Conservation (phyloP, 2,888 invertebrate species). For the Ypsolopha scabrella region DNA sequence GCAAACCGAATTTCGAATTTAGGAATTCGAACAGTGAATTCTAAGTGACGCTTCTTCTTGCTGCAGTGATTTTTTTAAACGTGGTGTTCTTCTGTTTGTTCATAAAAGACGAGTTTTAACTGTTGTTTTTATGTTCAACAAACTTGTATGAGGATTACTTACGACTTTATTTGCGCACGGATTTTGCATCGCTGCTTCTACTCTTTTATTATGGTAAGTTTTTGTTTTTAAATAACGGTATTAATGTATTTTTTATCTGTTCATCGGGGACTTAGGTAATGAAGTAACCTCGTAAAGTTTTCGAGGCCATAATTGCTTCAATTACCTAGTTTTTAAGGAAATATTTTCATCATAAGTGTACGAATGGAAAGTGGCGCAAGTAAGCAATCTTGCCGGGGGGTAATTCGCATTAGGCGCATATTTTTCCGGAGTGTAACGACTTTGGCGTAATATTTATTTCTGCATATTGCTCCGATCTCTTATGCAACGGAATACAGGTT, state of each 20-base stretch:
- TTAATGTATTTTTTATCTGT: background rate
- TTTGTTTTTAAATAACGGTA: conserved; percentile 4
- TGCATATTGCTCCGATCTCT: background rate
- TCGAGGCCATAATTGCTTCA: too few relatives aligned
- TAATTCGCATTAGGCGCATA: background rate
- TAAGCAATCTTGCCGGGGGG: background rate
- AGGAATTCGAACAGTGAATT: conserved; percentile 18
- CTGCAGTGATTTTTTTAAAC: conserved; percentile 8
- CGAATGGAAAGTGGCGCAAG: background rate
- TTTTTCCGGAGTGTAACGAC: background rate
- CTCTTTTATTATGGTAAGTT: conserved; percentile 21
- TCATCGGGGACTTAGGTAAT: background rate
- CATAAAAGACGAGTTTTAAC: conserved; percentile 4
- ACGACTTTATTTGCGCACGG: conserved; percentile 9
- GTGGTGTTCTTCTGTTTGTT: conserved; percentile 16
- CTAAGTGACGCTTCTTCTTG: conserved; percentile 14
- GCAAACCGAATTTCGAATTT: conserved; percentile 17
- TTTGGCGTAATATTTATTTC: background rate
- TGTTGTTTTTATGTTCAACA: conserved; percentile 6
- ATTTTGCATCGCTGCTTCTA: conserved; percentile 8
- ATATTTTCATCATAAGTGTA: too few relatives aligned
- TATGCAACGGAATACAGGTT: background rate
- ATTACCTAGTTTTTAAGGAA: too few relatives aligned
- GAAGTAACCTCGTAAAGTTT: too few relatives aligned
- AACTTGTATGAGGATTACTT: conserved; percentile 8